Evolutionary conservation across 1,140 invertebrate species (phyloP), one percentile per base, ranked within the genome.

Genomic region (Eupeodes corollae): DNA sequence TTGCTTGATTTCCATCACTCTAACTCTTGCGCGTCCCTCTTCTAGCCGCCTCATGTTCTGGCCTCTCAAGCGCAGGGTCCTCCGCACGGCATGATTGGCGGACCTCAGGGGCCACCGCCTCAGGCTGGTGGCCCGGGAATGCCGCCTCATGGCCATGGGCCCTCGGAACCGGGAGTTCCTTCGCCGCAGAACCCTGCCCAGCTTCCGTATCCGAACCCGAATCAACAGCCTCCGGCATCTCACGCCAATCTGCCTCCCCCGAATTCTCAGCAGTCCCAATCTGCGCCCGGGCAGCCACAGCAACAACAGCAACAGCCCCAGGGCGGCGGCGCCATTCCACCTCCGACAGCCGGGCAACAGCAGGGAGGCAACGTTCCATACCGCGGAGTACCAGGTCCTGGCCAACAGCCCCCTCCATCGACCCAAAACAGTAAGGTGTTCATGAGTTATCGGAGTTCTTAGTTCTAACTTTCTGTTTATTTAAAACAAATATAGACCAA

Each of bases 11-110:
- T 33, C 8, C 32, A 26, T 26, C 21, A 26, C 21, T 26, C 8
- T 26, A 3, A 26, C 21, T 26, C n/a, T n/a, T n/a, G n/a, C n/a
- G n/a, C n/a, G n/a, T n/a, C 8, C 21, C 11, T 18, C 49, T 42
- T 48, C 11, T 52, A 75, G 70, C 72, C 74, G 48, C 76, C 75
- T 32, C 75, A 77, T 59, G 61, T 71, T 48, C 72, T 68, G 41
- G 59, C 63, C 59, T n/a, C 60, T n/a, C 63, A 73, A 44, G 64
- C 68, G 13, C 75, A 73, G 42, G 68, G 67, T 33, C 72, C 67
- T 15, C 70, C 70, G 19, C 73, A 74, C 56, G 61, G 58, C n/a
- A 72, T 73, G 66, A 71, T 75, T 56, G 66, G 69, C 1, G 53
- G 53, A 8, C 57, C 58, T 10, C 57, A 57, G 15, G 56, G 59